A percentile compares a stretch with the other conserved stretches of the same genome.
These are phyloP conservation scores for Calliopsis andreniformis DNA, from an alignment of 1,140 invertebrate species.

Conservation along the genomic window DNA sequence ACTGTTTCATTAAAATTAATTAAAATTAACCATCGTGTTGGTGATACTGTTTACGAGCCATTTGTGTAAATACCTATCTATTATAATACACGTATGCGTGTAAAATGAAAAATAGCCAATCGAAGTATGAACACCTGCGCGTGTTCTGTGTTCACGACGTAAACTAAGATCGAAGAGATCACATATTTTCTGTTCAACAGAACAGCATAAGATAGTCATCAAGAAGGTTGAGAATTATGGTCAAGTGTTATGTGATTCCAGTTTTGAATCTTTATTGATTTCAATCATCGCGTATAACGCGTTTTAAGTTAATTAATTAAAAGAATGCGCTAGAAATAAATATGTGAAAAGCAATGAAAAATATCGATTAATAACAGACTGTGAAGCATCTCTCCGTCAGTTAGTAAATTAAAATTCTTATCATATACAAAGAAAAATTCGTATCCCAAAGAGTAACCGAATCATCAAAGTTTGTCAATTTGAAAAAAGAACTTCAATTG, in stretches of 20 bases:
- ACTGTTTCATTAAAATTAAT: background rate
- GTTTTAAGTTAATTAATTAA: slow-evolving; percentile 4
- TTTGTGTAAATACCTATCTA: background rate
- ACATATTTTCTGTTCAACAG: slow-evolving; percentile 7
- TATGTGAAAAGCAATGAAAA: background rate
- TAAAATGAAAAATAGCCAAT: background rate
- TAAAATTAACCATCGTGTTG: background rate
- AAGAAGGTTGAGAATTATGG: background rate
- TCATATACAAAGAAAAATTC: background rate
- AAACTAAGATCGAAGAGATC: background rate
- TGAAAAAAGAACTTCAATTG: background rate
- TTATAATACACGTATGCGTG: slow-evolving; percentile 1
- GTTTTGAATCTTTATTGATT: slow-evolving; percentile 2
- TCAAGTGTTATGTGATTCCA: background rate
- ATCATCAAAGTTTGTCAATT: background rate
- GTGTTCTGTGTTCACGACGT: background rate
- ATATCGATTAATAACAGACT: slow-evolving; percentile 2
- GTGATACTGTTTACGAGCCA: background rate
- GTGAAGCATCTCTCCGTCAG: slow-evolving; percentile 7
- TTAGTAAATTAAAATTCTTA: background rate
- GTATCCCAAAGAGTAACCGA: background rate
- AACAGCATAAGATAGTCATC: background rate
- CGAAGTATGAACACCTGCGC: background rate
- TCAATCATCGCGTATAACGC: no score
- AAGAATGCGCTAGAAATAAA: no score